A percentile compares a stretch with the other conserved stretches of the same genome.
Evolutionary conservation across 1,140 invertebrate species (phyloP).

Genomic region (Chelonus insularis): DNA sequence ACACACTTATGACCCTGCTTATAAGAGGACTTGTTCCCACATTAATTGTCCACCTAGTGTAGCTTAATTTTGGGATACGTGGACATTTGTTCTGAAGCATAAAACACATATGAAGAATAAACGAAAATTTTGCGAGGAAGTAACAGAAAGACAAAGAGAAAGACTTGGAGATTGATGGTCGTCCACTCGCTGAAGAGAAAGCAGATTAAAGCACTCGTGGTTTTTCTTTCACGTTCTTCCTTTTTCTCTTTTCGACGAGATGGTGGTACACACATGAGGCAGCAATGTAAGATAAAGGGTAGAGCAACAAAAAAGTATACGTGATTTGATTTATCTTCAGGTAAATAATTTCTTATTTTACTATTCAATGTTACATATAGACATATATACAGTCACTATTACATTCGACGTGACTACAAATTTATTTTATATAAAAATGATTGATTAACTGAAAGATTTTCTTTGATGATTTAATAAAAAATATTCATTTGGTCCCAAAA

Average conservation of each 20-base stretch:
- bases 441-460: slow-evolving; percentile 24
- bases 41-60: slow-evolving; percentile 45
- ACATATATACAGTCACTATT: slow-evolving; percentile 57
- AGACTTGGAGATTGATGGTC: slow-evolving; percentile 18
- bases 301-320: not conserved
- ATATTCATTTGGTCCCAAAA: slow-evolving; percentile 21
- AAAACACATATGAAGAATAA: slow-evolving; percentile 26
- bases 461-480: no score
- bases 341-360: slow-evolving; percentile 30
- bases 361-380: slow-evolving; percentile 41
- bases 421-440: slow-evolving; percentile 34
- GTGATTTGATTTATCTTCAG: slow-evolving; percentile 9
- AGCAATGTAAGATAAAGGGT: no score
- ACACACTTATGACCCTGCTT: slow-evolving; percentile 46
- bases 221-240: slow-evolving; percentile 33
- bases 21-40: slow-evolving; percentile 43
- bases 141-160: not conserved
- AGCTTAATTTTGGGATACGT: slow-evolving; percentile 45
- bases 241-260: slow-evolving; percentile 11
- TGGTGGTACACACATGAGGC: no score
- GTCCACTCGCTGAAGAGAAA: slow-evolving; percentile 36
- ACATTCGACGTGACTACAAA: slow-evolving; percentile 42
- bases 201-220: slow-evolving; percentile 28
- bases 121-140: slow-evolving; percentile 27
- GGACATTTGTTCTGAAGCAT: slow-evolving; percentile 38